Base-by-base conservation (phyloP, 92 coral and sea anemone species). In the Metridium senile region DNA sequence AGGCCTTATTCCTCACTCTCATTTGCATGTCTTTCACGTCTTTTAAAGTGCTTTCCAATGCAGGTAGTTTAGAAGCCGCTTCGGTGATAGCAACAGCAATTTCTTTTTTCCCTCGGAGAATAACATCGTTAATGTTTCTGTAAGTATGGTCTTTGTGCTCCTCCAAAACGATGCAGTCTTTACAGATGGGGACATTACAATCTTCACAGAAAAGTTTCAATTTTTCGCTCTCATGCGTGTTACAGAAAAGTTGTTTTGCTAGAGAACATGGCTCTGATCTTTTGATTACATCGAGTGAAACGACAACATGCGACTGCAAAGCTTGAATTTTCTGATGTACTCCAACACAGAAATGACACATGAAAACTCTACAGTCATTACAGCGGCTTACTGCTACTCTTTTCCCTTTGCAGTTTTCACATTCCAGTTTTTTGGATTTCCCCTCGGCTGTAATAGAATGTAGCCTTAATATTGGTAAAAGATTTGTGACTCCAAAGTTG, bases 81-180 rank as follows among this genome's bases (percentile, higher is more conserved):
- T 81, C 67, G 17, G 58, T 45, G 16, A 91, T 69, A 23, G 85
- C 43, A 16, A 19, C 35, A 16, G 45, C 68, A 33, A 87, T 33
- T 45, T 58, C 79, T 33, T 67, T 61, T 23, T 74, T 84, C 39
- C 68, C 77, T 58, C 76, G 32, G 20, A 16, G 21, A n/a, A 79
- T 57, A 9, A 79, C 74, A 3, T 57, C 65, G 11, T 35, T 59
- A 4, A 79, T 62, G 33, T 26, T 25, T 21, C 33, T 58, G 33
- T 30, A 79, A 9, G 54, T 64, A 66, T 79, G 84, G 21, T 71
- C 77, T 34, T 62, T 66, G 49, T 79, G 84, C 17, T 79, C n/a
- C n/a, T n/a, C 84, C 9, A 79, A 58, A 34, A 69, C 34, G 16
- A 74, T 79, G 29, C 84, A 79, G 29, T 79, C 84, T 16, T 76